A percentile compares a stretch with the other conserved stretches of the same genome.
phyloP scores from a whole-genome alignment of 2,113 vertebrate genomes.

The Scatophagus argus region DNA sequence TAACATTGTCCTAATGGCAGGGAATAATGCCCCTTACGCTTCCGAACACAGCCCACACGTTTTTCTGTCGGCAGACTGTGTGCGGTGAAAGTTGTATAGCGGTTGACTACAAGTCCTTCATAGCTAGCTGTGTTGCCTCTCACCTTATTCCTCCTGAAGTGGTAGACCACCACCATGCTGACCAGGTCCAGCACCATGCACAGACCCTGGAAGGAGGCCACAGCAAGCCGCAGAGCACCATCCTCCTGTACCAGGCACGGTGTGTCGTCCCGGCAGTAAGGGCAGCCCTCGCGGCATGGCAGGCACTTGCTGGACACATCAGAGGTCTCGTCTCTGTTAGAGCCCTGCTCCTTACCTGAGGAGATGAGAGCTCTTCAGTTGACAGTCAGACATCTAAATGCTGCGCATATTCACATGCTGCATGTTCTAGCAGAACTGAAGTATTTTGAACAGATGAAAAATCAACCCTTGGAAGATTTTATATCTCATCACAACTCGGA shows the following conservation, averaged over 20 bases:
- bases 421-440: background rate
- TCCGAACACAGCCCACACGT: background rate
- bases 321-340: conserved; percentile 70
- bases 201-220: conserved; percentile 94
- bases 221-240: conserved; percentile 88
- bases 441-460: background rate
- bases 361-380: background rate
- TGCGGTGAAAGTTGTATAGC: background rate
- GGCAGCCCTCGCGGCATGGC: conserved; percentile 93
- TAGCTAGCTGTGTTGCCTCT: too few species aligned
- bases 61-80: background rate
- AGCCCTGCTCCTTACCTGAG: conserved; percentile 85
- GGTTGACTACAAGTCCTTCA: too few species aligned
- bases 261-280: conserved; percentile 91
- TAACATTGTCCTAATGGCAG: background rate
- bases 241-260: conserved; percentile 95
- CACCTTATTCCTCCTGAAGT: conserved; percentile 96
- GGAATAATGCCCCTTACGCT: background rate
- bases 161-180: conserved; percentile 95
- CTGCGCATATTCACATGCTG: background rate
- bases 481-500: background rate
- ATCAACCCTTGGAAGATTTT: background rate
- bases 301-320: conserved; percentile 90
- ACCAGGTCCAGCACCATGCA: conserved; percentile 93
- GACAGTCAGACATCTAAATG: background rate